Evolutionary conservation across 2,888 invertebrate species (phyloP).

Genomic region (Axea sp.): DNA sequence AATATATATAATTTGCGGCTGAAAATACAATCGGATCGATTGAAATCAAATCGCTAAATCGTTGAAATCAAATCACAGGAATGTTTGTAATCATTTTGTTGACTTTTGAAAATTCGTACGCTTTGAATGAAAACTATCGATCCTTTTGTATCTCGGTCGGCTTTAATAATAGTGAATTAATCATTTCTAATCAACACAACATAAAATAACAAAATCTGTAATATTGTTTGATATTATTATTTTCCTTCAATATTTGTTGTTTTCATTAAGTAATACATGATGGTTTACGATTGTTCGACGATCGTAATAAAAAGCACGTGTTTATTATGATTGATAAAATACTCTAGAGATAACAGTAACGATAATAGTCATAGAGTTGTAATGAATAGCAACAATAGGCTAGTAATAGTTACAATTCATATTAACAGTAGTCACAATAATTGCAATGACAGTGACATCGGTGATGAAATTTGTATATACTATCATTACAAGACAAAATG

Average conservation of each 20-base stretch:
- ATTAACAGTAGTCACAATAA: constrained; percentile 58
- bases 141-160: constrained; percentile 5
- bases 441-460: constrained; percentile 58
- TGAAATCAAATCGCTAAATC: not conserved
- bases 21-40: constrained; percentile 6
- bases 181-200: constrained; percentile 38
- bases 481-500: constrained; percentile 47
- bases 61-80: not conserved
- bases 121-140: not conserved
- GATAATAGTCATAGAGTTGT: constrained; percentile 59
- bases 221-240: constrained; percentile 47
- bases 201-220: constrained; percentile 45
- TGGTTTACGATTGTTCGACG: constrained; percentile 56
- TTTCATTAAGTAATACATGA: constrained; percentile 53
- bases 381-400: constrained; percentile 59
- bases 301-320: constrained; percentile 58
- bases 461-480: constrained; percentile 50
- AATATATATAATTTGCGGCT: constrained; percentile 18
- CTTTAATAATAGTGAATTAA: constrained; percentile 36
- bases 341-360: constrained; percentile 61
- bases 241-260: constrained; percentile 26
- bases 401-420: constrained; percentile 60
- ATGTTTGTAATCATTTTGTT: not conserved
- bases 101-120: too few relatives aligned
- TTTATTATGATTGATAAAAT: constrained; percentile 58